Evolutionary conservation across 1,140 invertebrate genomes (phyloP).

Genomic region (Ips typographus): DNA sequence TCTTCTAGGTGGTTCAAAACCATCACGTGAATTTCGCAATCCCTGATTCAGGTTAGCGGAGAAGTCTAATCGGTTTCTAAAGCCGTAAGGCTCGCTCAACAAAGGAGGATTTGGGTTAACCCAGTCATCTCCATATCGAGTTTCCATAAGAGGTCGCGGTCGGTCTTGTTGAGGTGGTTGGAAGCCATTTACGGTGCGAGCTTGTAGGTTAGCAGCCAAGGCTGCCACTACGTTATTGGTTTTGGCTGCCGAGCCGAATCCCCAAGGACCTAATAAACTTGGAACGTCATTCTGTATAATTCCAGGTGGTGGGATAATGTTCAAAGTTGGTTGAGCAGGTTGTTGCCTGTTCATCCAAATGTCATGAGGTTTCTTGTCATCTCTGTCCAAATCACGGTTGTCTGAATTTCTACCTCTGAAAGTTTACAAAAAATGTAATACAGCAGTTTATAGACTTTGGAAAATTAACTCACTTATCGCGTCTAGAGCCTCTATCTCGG

Average conservation of each 20-base stretch:
- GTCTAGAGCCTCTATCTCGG: slow-evolving; percentile 40
- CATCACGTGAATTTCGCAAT: too few relatives aligned
- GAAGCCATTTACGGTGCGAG: slow-evolving; percentile 24
- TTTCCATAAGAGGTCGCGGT: background rate
- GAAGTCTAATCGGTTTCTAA: too few relatives aligned
- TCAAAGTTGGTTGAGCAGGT: slow-evolving; percentile 1
- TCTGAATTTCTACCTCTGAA: background rate
- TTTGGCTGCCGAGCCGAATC: slow-evolving; percentile 27
- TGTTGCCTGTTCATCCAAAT: background rate
- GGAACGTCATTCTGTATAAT: background rate
- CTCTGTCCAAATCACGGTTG: background rate
- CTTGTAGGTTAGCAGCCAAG: slow-evolving; percentile 16
- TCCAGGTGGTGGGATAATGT: slow-evolving; percentile 13
- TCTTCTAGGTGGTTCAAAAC: too few relatives aligned
- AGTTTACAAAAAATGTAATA: background rate
- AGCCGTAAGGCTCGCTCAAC: background rate
- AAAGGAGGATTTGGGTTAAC: slow-evolving; percentile 24
- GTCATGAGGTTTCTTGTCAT: background rate
- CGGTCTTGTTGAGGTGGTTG: background rate
- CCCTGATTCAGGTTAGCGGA: too few relatives aligned
- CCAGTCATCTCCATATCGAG: slow-evolving; percentile 25
- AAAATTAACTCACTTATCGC: slow-evolving; percentile 31
- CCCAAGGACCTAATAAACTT: slow-evolving; percentile 1
- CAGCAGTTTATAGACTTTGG: background rate
- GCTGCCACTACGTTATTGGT: slow-evolving; percentile 3